A percentile compares a stretch with the other conserved stretches of the same genome.
Evolutionary conservation across 2,113 vertebrate genomes (phyloP).

Genomic region (Nothobranchius furzeri): DNA sequence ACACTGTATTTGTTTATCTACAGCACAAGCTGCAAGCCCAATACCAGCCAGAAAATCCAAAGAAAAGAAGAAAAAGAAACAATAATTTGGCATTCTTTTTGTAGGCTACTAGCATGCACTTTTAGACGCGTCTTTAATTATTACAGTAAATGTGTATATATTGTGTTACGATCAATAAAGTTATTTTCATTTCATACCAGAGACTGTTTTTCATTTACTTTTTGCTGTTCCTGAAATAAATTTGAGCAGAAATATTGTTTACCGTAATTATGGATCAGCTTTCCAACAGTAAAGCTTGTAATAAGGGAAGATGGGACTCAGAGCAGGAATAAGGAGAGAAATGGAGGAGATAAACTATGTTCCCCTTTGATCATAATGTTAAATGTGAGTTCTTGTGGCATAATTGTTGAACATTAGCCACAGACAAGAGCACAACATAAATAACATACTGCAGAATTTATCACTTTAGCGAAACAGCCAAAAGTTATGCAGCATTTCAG

Average conservation of each 20-base stretch:
- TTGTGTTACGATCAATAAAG: constrained; percentile 45
- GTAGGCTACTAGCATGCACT: neutral
- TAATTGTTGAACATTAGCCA: no score
- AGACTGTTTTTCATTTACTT: neutral
- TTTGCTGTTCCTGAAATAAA: neutral
- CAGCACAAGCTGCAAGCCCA: constrained; percentile 32
- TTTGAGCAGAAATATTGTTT: neutral
- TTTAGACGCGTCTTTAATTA: neutral
- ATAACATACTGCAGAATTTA: no score
- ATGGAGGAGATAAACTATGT: no score
- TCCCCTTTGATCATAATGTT: no score
- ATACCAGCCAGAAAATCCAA: constrained; percentile 5
- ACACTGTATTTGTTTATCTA: constrained; percentile 14
- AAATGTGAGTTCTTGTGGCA: no score
- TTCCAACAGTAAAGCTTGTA: neutral
- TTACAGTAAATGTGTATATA: neutral
- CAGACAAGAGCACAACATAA: no score
- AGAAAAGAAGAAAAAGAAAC: constrained; percentile 19
- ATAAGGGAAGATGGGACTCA: neutral
- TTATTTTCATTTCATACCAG: constrained; percentile 1
- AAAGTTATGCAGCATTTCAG: no score
- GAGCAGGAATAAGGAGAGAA: no score
- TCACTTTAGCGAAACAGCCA: no score
- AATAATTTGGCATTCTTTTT: neutral
- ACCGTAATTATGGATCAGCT: neutral